phyloP scores from a whole-genome alignment of 35 echinoderm and acorn worm species.

The Ophioderma brevispina region DNA sequence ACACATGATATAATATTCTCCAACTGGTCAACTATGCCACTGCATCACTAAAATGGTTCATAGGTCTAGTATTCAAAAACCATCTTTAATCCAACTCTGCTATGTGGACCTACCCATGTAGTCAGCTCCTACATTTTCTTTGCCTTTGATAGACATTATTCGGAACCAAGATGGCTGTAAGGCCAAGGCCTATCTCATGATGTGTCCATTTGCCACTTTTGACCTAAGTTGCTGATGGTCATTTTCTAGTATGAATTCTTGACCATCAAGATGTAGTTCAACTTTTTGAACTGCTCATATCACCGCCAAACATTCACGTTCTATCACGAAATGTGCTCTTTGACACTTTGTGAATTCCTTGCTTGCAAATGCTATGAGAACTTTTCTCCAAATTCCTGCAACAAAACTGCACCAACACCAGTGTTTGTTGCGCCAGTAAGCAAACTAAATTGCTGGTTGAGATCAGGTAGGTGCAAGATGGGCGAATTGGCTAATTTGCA shows the following conservation, averaged over 20 bases:
- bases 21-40: no score
- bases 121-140: constrained; percentile 55
- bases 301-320: constrained; percentile 58
- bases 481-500: constrained; percentile 14
- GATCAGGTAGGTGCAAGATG: constrained; percentile 52
- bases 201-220: constrained; percentile 21
- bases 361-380: constrained; percentile 60
- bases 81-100: no score
- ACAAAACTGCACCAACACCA: constrained; percentile 46
- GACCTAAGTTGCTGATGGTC: constrained; percentile 43
- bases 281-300: constrained; percentile 49
- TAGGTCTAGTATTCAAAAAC: no score
- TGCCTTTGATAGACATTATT: constrained; percentile 39
- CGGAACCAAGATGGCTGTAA: constrained; percentile 20
- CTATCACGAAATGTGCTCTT: constrained; percentile 38
- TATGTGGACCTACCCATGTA: constrained; percentile 46
- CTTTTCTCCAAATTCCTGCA: constrained; percentile 35
- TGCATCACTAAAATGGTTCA: no score
- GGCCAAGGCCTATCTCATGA: constrained; percentile 62
- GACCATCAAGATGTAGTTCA: constrained; percentile 30
- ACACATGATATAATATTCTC: no score
- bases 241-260: constrained; percentile 42
- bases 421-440: constrained; percentile 52
- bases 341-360: constrained; percentile 32
- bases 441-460: constrained; percentile 36